Percentiles rank a stretch among this genome's conserved stretches.
These are phyloP conservation scores for Leptogaster cylindrica DNA, from an alignment of 2,888 invertebrate genomes.

Conservation along the genomic window DNA sequence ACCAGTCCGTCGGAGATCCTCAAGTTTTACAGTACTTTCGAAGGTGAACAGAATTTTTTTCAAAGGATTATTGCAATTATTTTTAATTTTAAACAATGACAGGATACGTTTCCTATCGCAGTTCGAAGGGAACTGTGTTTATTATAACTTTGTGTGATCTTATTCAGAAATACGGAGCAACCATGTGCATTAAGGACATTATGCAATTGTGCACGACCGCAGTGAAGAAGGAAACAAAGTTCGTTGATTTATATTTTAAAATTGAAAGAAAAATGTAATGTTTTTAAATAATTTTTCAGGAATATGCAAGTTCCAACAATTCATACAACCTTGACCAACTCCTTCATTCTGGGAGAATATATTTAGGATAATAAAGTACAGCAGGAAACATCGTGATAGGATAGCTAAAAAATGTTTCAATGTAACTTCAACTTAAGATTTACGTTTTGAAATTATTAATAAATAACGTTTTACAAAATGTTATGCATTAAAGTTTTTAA, in stretches of 20 bases:
- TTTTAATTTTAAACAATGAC: slow-evolving; percentile 16
- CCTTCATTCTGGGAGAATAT: slow-evolving; percentile 58
- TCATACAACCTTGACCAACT: slow-evolving; percentile 56
- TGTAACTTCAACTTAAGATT: no score
- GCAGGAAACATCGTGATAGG: no score
- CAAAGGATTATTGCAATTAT: no score
- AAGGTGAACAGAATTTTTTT: no score
- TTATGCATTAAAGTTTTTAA: no score
- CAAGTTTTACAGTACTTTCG: slow-evolving; percentile 60
- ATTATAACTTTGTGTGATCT: slow-evolving; percentile 56
- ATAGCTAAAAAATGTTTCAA: no score
- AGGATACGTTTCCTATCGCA: slow-evolving; percentile 59
- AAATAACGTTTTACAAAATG: no score
- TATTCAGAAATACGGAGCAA: slow-evolving; percentile 51
- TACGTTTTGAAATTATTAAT: no score
- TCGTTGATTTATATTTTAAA: neutral
- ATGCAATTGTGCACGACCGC: slow-evolving; percentile 54
- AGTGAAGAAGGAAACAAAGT: slow-evolving; percentile 52
- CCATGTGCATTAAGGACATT: slow-evolving; percentile 54
- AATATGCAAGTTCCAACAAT: slow-evolving; percentile 57
- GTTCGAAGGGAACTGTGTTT: slow-evolving; percentile 56
- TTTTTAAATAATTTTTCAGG: slow-evolving; percentile 51
- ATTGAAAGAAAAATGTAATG: slow-evolving; percentile 6
- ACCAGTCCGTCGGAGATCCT: slow-evolving; percentile 57
- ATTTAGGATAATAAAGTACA: slow-evolving; percentile 49